Percentiles rank a stretch among this genome's conserved stretches.
Conservation (phyloP, 2,888 invertebrate genomes). For the Ectobius pallidus region DNA sequence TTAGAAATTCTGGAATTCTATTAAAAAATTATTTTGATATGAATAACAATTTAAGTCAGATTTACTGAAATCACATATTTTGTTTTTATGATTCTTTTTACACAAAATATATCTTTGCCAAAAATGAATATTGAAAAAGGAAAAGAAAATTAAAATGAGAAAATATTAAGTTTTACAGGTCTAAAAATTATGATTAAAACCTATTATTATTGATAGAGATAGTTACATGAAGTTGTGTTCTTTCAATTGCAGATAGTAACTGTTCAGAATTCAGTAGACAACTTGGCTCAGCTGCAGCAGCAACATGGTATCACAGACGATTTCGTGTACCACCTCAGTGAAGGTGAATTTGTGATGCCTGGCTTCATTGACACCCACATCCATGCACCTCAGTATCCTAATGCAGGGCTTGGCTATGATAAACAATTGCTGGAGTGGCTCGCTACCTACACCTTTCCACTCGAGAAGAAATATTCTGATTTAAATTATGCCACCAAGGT, state of each 20-base stretch:
- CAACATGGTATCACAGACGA: conserved; percentile 46
- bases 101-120: too few relatives aligned
- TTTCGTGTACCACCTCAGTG: conserved; percentile 31
- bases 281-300: conserved; percentile 49
- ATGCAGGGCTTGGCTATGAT: conserved; percentile 83
- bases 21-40: too few relatives aligned
- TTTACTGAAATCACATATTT: too few relatives aligned
- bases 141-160: too few relatives aligned
- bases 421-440: conserved; percentile 84
- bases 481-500: conserved; percentile 69
- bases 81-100: too few relatives aligned
- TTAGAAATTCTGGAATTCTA: too few relatives aligned
- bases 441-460: conserved; percentile 81
- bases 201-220: too few relatives aligned
- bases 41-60: too few relatives aligned
- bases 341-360: conserved; percentile 76
- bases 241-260: conserved; percentile 54
- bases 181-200: too few relatives aligned
- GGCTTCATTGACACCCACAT: conserved; percentile 90
- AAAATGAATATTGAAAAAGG: too few relatives aligned
- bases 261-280: conserved; percentile 50
- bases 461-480: conserved; percentile 76
- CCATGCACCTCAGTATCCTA: conserved; percentile 89
- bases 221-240: too few relatives aligned
- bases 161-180: too few relatives aligned